These are phyloP conservation scores for Steatornis caripensis DNA, from an alignment of 2,113 vertebrate genomes.

Conservation along the genomic window DNA sequence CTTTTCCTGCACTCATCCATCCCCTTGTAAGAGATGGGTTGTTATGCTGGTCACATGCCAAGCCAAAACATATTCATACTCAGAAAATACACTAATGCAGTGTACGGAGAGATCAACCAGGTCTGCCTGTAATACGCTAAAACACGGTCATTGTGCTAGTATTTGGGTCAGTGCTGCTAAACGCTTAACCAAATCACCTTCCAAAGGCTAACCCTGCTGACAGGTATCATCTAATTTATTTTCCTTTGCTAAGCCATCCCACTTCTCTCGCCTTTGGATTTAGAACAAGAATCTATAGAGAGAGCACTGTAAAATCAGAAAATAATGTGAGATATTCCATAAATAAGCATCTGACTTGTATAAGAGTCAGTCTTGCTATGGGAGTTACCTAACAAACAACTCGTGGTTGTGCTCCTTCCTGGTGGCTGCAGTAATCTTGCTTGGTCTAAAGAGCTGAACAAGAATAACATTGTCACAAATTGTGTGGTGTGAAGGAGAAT, in stretches of 20 bases:
- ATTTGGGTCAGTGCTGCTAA: not conserved
- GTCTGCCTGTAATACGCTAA: not conserved
- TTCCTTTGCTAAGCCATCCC: not conserved
- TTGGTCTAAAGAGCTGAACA: conserved; percentile 28
- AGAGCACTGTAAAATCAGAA: not conserved
- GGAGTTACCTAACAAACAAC: conserved; percentile 1
- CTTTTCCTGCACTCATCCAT: not conserved
- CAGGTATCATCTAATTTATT: not conserved
- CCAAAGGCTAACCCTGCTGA: not conserved
- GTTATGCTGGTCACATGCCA: not conserved
- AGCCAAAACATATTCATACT: not conserved
- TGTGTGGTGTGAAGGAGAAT: conserved; percentile 34
- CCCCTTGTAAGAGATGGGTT: not conserved
- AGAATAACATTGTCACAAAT: conserved; percentile 19
- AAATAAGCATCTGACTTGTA: not conserved
- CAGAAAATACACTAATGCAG: not conserved
- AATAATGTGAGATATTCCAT: not conserved
- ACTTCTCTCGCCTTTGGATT: not conserved
- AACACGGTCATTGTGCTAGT: not conserved
- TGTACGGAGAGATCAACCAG: not conserved
- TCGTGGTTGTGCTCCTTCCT: conserved; percentile 7
- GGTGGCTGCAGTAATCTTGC: conserved; percentile 39
- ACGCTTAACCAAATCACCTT: not conserved
- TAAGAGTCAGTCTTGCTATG: not conserved
- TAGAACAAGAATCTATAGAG: not conserved